Evolutionary conservation across 2,797 vertebrate genomes (phyloP).

Genomic region (Merluccius polli): DNA sequence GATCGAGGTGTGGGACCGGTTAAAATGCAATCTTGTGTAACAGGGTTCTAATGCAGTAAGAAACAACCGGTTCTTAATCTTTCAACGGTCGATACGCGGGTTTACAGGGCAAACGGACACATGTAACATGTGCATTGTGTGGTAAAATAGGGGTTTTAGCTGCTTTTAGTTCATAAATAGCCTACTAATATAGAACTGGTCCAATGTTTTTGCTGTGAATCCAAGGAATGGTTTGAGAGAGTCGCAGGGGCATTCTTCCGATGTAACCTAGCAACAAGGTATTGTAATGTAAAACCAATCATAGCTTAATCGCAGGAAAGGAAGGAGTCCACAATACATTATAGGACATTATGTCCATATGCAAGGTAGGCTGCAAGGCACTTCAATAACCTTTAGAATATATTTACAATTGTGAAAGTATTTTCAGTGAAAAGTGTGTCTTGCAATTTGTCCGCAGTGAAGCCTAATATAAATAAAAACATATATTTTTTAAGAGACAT

Average conservation of each 20-base stretch:
- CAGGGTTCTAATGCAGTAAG: background rate
- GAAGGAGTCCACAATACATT: slow-evolving; percentile 24
- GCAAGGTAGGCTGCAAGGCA: background rate
- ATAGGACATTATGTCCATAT: background rate
- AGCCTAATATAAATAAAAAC: too few relatives aligned
- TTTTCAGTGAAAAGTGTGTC: background rate
- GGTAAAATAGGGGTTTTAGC: background rate
- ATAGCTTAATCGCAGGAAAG: slow-evolving; percentile 31
- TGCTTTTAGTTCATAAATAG: slow-evolving; percentile 15
- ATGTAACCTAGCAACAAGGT: slow-evolving; percentile 77
- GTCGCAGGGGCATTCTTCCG: slow-evolving; percentile 40
- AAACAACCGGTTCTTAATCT: background rate
- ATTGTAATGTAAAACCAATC: slow-evolving; percentile 54
- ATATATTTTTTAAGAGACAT: too few relatives aligned
- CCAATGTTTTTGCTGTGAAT: slow-evolving; percentile 33
- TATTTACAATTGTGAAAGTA: background rate
- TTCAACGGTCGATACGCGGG: background rate
- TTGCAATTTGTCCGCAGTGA: too few relatives aligned
- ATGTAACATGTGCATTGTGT: background rate
- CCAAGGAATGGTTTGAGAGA: slow-evolving; percentile 32
- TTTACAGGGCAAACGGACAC: background rate
- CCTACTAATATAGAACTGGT: slow-evolving; percentile 25
- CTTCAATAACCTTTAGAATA: background rate
- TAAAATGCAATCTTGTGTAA: background rate
- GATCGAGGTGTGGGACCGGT: background rate